These are phyloP conservation scores for Leptopterna dolabrata DNA, from an alignment of 2,888 invertebrate species.

Conservation along the genomic window DNA sequence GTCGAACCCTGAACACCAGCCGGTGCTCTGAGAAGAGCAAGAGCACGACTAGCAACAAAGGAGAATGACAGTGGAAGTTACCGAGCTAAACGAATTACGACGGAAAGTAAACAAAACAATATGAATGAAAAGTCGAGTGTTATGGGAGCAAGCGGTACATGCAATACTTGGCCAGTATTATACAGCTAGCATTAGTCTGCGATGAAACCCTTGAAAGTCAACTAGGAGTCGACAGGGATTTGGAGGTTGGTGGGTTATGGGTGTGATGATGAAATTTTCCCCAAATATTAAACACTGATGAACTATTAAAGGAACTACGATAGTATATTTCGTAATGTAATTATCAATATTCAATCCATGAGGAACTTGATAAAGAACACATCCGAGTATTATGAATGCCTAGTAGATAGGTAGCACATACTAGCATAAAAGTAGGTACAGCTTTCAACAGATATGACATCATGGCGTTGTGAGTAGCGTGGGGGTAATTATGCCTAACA, in stretches of 20 bases:
- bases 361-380: too few species aligned
- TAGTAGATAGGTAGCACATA: too few species aligned
- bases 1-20: not conserved
- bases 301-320: not conserved
- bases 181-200: not conserved
- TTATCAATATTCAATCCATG: too few species aligned
- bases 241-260: not conserved
- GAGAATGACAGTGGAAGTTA: not conserved
- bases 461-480: too few species aligned
- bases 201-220: not conserved
- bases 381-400: too few species aligned
- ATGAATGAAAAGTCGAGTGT: not conserved
- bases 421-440: too few species aligned
- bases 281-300: not conserved
- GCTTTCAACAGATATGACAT: too few species aligned
- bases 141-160: not conserved
- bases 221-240: not conserved
- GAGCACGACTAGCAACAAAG: not conserved
- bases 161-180: not conserved
- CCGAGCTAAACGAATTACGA: not conserved
- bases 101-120: not conserved
- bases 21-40: not conserved
- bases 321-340: too few species aligned
- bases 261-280: not conserved
- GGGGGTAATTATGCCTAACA: too few species aligned